Base-by-base conservation (phyloP, 1,140 invertebrate genomes). In the Brachionus calyciflorus region DNA sequence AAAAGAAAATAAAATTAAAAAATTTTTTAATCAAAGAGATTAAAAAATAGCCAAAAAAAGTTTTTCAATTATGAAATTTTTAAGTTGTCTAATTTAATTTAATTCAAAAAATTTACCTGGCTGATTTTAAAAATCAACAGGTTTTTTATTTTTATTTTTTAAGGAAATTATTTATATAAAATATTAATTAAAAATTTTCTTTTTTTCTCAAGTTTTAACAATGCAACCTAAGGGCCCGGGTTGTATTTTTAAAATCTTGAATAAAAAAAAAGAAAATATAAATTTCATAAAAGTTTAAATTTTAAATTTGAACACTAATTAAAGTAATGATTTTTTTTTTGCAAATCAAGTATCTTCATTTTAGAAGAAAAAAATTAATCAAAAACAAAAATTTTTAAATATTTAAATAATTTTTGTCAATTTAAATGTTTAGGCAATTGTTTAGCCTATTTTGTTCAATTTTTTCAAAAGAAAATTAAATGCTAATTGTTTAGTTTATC, bases 1-100 rank as follows among this genome's bases (percentile, higher is more conserved):
- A 33, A 73, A 73, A 73, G 46, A 73, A 51, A 51, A 12, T n/a
- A 73, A 73, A 73, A 73, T 73, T 2, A 41, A 26, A 24, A 65
- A 65, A 65, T 65, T 65, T 24, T 10, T 65, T 44, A 65, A 65
- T 65, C 12, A 24, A 24, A 65, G 44, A 65, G 60, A 65, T 65
- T 65, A 65, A 44, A 2, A 3, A 24, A 65, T 26, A n/a, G 4
- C 40, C n/a, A n/a, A n/a, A n/a, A n/a, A n/a, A n/a, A n/a, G n/a
- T n/a, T n/a, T n/a, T n/a, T n/a, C n/a, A 14, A 46, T 46, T 46
- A 5, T 14, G 44, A 46, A 46, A 7, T 5, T 19, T 41, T 44
- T 2, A 19, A 19, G 19, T 44, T 65, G 19, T 24, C n/a, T 33
- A 17, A 3, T 33, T 10, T 41, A 3, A 21, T 21, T 65, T n/a